phyloP scores from a whole-genome alignment of 2,888 invertebrate genomes.

The Ephialtes manifestator region DNA sequence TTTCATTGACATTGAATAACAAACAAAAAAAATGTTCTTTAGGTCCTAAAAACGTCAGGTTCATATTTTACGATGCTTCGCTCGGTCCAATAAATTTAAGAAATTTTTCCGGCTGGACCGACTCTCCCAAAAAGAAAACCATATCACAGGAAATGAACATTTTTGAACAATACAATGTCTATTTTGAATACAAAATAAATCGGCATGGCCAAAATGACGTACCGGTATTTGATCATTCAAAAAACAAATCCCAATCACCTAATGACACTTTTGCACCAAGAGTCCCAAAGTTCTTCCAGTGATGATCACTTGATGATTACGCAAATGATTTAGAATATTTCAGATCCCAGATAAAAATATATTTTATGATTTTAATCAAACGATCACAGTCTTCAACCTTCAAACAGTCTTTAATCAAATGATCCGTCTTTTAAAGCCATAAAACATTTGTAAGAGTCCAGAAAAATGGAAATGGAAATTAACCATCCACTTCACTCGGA shows the following conservation, averaged over 20 bases:
- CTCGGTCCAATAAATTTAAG: constrained; percentile 23
- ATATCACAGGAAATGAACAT: neutral
- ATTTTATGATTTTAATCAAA: too few relatives aligned
- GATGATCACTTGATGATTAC: too few relatives aligned
- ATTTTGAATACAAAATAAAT: neutral
- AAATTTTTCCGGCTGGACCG: neutral
- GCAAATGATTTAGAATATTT: too few relatives aligned
- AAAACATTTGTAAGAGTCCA: too few relatives aligned
- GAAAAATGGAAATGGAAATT: too few relatives aligned
- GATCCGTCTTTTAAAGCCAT: too few relatives aligned
- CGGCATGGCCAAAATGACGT: neutral
- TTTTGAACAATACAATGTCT: neutral
- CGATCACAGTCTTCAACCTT: too few relatives aligned
- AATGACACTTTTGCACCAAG: neutral
- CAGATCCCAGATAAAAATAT: too few relatives aligned
- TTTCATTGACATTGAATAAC: neutral
- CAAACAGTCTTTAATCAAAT: too few relatives aligned
- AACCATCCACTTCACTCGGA: too few relatives aligned
- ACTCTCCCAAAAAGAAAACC: neutral
- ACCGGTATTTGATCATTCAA: neutral
- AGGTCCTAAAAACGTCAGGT: constrained; percentile 36
- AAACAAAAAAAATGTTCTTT: neutral
- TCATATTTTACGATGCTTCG: constrained; percentile 44
- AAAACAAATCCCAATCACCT: too few relatives aligned
- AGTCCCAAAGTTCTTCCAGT: too few relatives aligned